phyloP scores from a whole-genome alignment of 2,888 invertebrate genomes.

The Drosophila infuscata region DNA sequence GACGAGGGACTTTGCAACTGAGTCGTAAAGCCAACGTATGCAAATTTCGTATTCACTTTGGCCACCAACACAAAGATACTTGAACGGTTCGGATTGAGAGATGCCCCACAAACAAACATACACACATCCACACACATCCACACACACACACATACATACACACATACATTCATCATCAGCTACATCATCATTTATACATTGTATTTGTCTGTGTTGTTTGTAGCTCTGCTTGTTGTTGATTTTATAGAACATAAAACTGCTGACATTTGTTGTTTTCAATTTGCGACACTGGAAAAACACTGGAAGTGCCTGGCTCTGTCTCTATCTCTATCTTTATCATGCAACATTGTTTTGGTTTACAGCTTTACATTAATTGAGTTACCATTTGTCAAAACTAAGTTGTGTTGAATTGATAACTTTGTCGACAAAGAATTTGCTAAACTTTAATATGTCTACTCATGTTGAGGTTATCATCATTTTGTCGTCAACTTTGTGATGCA shows the following conservation, averaged over 20 bases:
- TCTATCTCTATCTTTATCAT: neutral
- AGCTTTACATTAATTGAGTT: constrained; percentile 64
- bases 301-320: constrained; percentile 8
- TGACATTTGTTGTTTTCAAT: constrained; percentile 77
- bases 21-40: constrained; percentile 77
- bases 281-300: constrained; percentile 46
- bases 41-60: constrained; percentile 78
- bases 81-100: constrained; percentile 28
- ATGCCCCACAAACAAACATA: constrained; percentile 28
- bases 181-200: constrained; percentile 78
- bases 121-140: constrained; percentile 21
- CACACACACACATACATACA: constrained; percentile 28
- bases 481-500: neutral
- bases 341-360: neutral
- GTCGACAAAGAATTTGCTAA: constrained; percentile 13
- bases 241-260: constrained; percentile 70
- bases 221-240: constrained; percentile 18
- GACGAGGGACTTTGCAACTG: constrained; percentile 37
- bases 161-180: constrained; percentile 73
- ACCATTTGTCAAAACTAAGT: constrained; percentile 60
- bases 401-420: constrained; percentile 63
- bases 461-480: neutral
- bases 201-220: constrained; percentile 66
- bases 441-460: neutral
- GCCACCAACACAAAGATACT: constrained; percentile 59